A percentile compares a stretch with the other conserved stretches of the same genome.
phyloP scores from a whole-genome alignment of 2,888 invertebrate genomes.

The Phoronis australis region DNA sequence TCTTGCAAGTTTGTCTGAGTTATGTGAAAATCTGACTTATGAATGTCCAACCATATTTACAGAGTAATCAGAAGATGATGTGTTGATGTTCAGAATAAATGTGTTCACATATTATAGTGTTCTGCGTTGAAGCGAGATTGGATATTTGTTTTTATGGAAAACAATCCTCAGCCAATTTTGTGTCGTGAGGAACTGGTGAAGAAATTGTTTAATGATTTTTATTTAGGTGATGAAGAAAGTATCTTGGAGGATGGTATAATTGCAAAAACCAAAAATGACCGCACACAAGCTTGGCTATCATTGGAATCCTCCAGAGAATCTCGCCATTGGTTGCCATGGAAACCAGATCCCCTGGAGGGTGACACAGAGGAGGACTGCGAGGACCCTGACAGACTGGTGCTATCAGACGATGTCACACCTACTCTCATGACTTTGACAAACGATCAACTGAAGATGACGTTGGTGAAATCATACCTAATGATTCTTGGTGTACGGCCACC shows the following conservation, averaged over 20 bases:
- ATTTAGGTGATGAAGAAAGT: constrained; percentile 15
- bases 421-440: constrained; percentile 24
- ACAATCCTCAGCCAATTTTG: too few relatives aligned
- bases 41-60: too few relatives aligned
- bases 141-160: too few relatives aligned
- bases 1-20: too few relatives aligned
- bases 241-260: constrained; percentile 24
- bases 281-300: constrained; percentile 39
- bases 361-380: constrained; percentile 50
- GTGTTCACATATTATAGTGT: too few relatives aligned
- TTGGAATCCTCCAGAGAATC: constrained; percentile 45
- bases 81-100: too few relatives aligned
- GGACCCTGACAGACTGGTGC: constrained; percentile 50
- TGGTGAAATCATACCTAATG: not conserved
- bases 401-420: constrained; percentile 47
- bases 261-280: constrained; percentile 14
- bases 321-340: constrained; percentile 51
- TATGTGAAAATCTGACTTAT: too few relatives aligned
- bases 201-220: not conserved
- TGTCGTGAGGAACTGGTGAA: not conserved
- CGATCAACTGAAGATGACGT: constrained; percentile 1
- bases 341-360: constrained; percentile 29
- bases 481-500: constrained; percentile 1
- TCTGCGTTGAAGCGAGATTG: too few relatives aligned
- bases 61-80: too few relatives aligned